Conservation (phyloP, 2,113 vertebrate genomes). For the Argyrosomus japonicus region DNA sequence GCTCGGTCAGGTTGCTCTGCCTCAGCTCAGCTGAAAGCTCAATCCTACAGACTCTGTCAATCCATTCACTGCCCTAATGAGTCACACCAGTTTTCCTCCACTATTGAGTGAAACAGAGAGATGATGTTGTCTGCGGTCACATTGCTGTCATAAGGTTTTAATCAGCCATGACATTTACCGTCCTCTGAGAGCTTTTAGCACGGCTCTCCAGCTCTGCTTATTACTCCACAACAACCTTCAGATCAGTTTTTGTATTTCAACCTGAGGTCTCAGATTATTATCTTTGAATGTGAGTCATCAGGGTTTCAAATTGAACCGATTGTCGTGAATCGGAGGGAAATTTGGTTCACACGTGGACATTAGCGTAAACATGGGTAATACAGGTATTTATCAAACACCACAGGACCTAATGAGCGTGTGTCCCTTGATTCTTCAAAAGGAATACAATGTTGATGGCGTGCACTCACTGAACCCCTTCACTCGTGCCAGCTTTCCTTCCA, state of each 20-base stretch:
- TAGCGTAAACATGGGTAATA: slow-evolving; percentile 10
- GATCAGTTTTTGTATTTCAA: slow-evolving; percentile 30
- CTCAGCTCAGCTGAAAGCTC: slow-evolving; percentile 47
- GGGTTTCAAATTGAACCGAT: slow-evolving; percentile 30
- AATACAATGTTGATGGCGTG: slow-evolving; percentile 41
- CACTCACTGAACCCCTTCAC: slow-evolving; percentile 59
- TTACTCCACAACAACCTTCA: slow-evolving; percentile 26
- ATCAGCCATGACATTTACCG: slow-evolving; percentile 67
- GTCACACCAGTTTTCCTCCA: slow-evolving; percentile 43
- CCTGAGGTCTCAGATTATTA: neutral
- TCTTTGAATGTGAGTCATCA: slow-evolving; percentile 7
- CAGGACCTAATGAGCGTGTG: neutral
- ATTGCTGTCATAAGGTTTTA: slow-evolving; percentile 70
- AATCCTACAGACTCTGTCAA: slow-evolving; percentile 41
- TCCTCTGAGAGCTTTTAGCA: slow-evolving; percentile 60
- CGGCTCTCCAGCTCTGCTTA: slow-evolving; percentile 26
- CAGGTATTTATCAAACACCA: neutral
- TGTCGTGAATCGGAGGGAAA: neutral
- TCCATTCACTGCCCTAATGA: slow-evolving; percentile 64
- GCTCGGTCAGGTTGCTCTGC: slow-evolving; percentile 55
- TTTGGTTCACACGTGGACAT: slow-evolving; percentile 14
- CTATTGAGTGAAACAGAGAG: slow-evolving; percentile 55
- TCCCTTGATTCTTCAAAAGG: neutral
- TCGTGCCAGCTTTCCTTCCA: slow-evolving; percentile 65
- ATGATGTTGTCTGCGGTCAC: slow-evolving; percentile 63